phyloP scores from a whole-genome alignment of 2,113 vertebrate genomes.

The Silurus glanis region DNA sequence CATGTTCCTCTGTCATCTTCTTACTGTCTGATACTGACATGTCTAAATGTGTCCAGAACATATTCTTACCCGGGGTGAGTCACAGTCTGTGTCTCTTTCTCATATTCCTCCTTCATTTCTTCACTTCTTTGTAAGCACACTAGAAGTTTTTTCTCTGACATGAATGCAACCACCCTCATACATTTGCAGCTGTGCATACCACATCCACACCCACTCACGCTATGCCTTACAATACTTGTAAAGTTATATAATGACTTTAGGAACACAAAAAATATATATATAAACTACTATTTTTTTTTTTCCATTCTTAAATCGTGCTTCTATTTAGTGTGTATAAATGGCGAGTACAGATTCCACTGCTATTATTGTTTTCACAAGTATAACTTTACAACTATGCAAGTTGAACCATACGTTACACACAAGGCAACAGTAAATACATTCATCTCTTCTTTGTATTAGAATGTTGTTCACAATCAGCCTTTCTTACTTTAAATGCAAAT shows the following conservation, averaged over 20 bases:
- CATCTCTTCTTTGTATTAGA: background rate
- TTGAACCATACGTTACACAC: background rate
- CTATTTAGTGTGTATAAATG: background rate
- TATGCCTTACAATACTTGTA: background rate
- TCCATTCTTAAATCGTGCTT: background rate
- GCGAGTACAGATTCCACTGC: background rate
- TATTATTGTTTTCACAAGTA: background rate
- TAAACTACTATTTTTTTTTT: background rate
- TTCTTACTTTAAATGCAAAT: constrained; percentile 11
- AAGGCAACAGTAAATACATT: background rate
- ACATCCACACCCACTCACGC: background rate
- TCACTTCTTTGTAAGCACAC: background rate
- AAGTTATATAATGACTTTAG: background rate
- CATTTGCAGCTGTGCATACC: background rate
- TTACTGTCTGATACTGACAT: constrained; percentile 63
- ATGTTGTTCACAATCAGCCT: background rate
- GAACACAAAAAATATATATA: background rate
- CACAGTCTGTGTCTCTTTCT: background rate
- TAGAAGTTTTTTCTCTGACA: background rate
- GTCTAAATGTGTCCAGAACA: constrained; percentile 63
- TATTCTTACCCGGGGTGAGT: background rate
- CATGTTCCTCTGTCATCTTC: constrained; percentile 28
- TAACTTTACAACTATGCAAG: background rate
- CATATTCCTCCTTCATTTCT: background rate
- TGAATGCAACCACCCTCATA: background rate